Conservation (phyloP, 2,797 vertebrate genomes). For the Cygnus olor region DNA sequence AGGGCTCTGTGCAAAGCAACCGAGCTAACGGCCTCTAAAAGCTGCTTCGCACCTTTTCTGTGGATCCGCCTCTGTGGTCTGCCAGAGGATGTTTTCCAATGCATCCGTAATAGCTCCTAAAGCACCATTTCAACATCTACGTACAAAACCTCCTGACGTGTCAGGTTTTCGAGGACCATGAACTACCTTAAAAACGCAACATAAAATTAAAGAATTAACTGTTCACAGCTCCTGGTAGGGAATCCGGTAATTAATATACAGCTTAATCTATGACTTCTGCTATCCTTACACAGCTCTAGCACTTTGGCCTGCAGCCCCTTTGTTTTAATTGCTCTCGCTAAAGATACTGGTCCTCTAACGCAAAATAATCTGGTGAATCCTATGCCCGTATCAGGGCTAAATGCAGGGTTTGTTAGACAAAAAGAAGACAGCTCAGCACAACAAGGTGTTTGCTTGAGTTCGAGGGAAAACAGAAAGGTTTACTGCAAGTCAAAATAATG, state of each 20-base stretch:
- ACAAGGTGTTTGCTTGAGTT: background rate
- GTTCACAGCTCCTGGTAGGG: conserved; percentile 44
- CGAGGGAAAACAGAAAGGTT: background rate
- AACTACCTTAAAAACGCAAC: conserved; percentile 51
- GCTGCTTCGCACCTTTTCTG: background rate
- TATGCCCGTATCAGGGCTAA: background rate
- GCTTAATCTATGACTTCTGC: conserved; percentile 63
- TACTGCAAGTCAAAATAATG: background rate
- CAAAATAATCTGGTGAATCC: conserved; percentile 68
- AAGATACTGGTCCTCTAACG: conserved; percentile 68
- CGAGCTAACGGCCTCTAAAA: background rate
- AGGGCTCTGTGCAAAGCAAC: background rate
- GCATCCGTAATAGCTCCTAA: background rate
- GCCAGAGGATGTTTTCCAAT: background rate
- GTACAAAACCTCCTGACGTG: background rate
- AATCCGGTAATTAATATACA: conserved; percentile 64
- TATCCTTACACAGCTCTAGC: conserved; percentile 14
- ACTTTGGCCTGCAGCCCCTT: conserved; percentile 74
- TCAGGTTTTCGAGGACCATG: background rate
- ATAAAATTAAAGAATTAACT: conserved; percentile 45
- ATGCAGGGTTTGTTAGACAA: background rate
- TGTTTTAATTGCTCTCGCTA: conserved; percentile 73
- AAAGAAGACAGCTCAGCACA: conserved; percentile 19
- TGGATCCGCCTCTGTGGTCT: background rate
- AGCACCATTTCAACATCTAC: background rate